Evolutionary conservation across 2,113 vertebrate species (phyloP).

Genomic region (Cephalopholis sonnerati): DNA sequence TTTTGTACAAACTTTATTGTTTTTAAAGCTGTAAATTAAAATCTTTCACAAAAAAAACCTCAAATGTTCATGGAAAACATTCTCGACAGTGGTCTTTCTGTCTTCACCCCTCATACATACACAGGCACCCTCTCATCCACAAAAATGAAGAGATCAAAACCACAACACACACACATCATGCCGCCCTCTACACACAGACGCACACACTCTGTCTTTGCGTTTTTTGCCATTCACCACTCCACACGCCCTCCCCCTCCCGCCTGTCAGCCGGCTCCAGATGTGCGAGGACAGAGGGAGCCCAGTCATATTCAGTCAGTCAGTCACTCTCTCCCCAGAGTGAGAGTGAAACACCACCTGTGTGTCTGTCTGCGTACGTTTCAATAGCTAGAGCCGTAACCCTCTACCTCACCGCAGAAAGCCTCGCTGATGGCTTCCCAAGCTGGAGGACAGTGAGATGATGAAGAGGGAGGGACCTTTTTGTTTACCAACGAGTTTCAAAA

Average conservation of each 20-base stretch:
- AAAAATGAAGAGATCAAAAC: constrained; percentile 52
- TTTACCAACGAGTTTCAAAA: neutral
- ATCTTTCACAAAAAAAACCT: neutral
- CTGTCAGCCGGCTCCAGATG: constrained; percentile 69
- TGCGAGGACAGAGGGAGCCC: constrained; percentile 66
- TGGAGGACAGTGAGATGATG: constrained; percentile 40
- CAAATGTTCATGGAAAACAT: neutral
- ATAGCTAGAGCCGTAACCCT: constrained; percentile 42
- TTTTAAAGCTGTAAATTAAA: constrained; percentile 2
- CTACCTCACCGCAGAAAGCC: constrained; percentile 25
- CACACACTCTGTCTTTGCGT: constrained; percentile 42
- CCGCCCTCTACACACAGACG: constrained; percentile 44
- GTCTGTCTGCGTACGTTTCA: constrained; percentile 64
- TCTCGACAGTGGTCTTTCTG: constrained; percentile 3
- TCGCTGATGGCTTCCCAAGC: constrained; percentile 68
- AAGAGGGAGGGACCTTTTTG: neutral
- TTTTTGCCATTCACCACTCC: constrained; percentile 41
- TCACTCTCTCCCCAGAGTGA: constrained; percentile 68
- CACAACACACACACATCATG: constrained; percentile 39
- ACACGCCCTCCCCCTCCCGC: constrained; percentile 17
- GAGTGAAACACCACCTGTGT: constrained; percentile 78
- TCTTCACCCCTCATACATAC: constrained; percentile 21
- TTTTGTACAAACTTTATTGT: neutral
- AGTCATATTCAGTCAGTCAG: constrained; percentile 61
- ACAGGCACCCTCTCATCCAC: constrained; percentile 33